phyloP scores from a whole-genome alignment of 2,888 invertebrate genomes.

The Amorpha juglandis region DNA sequence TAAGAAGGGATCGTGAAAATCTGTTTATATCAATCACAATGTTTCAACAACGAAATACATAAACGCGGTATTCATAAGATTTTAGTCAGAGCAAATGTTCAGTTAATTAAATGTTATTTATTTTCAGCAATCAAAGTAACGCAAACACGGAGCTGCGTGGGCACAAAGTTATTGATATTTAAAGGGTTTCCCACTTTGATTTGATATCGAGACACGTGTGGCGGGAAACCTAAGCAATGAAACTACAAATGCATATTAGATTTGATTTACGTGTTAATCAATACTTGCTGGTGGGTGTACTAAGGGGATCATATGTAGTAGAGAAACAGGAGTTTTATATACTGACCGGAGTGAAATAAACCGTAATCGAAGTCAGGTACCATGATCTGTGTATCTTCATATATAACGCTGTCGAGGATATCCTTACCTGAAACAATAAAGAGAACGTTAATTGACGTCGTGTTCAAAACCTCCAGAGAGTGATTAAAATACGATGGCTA shows the following conservation, averaged over 20 bases:
- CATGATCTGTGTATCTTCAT: not conserved
- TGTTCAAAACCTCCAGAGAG: constrained; percentile 47
- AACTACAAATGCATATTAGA: too few relatives aligned
- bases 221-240: too few relatives aligned
- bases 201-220: not conserved
- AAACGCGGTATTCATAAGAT: not conserved
- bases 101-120: not conserved
- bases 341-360: not conserved
- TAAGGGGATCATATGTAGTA: too few relatives aligned
- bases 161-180: too few relatives aligned
- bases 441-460: constrained; percentile 37
- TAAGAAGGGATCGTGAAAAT: too few relatives aligned
- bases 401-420: constrained; percentile 23
- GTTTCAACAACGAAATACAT: not conserved
- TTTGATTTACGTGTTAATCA: too few relatives aligned
- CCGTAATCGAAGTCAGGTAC: not conserved
- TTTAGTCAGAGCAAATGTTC: not conserved
- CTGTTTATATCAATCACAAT: too few relatives aligned
- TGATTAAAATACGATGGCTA: constrained; percentile 47
- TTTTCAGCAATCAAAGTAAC: too few relatives aligned
- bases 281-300: too few relatives aligned
- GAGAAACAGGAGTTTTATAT: not conserved
- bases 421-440: constrained; percentile 66
- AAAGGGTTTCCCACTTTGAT: constrained; percentile 1
- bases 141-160: too few relatives aligned